Base-by-base conservation (phyloP, 2,113 vertebrate species). In the Cavia aperea region DNA sequence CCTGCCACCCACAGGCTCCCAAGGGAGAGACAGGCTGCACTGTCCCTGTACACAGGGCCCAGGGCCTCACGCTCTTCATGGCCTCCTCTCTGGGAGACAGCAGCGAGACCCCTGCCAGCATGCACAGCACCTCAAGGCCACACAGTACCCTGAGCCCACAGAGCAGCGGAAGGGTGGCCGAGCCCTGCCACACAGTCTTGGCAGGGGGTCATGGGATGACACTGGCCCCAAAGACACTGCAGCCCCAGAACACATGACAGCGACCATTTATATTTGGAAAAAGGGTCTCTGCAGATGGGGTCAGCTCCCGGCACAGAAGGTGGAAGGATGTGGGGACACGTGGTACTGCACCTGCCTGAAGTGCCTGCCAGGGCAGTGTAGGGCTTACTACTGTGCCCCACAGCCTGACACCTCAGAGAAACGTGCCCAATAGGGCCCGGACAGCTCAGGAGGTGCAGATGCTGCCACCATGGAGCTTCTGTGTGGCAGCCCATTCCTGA, bases 391-490 rank as follows among this genome's bases (percentile, higher is more conserved):
- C 39, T 8, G 5, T 24, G 29, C 60, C 62, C 43, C 36, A 13
- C 0, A 15, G 24, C 86, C n/a, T 39, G 63, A 54, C 63, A 46
- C 10, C 5, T 2, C 51, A 43, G 0, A 49, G 39, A 33, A 23
- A 14, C 36, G 21, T 4, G 21, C 58, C n/a, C 6, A 33, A 2
- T 19, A 36, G 77, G 49, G 81, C 43, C 70, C 54, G 14, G 31
- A 46, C 13, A 21, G 36, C 43, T 12, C 7, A 9, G 3, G 2
- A 33, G 60, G 23, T 2, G 3, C 4, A 24, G 10, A n/a, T 4
- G 1, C 56, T 49, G 49, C 39, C 23, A 68, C 56, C 3, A 24
- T n/a, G 1, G 31, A 7, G 43, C 4, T 54, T 46, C 36, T 0
- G 0, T 0, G 29, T 26, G 39, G 31, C 39, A 86, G 65, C 11